Conservation (phyloP, 2,888 invertebrate species). For the Anarsia innoxiella region DNA sequence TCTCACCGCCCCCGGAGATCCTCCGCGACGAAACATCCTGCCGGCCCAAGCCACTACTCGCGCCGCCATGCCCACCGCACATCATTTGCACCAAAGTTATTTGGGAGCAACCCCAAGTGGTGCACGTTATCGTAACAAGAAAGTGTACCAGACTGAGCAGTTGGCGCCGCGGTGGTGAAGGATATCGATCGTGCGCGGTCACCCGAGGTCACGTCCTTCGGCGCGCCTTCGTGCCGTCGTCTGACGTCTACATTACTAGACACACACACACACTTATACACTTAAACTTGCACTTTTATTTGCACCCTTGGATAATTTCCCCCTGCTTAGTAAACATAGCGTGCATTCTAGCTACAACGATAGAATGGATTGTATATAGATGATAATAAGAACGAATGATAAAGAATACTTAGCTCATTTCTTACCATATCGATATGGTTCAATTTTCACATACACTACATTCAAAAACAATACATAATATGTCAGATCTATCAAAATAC, state of each 20-base stretch:
- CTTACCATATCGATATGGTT: too few species aligned
- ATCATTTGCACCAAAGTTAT: slow-evolving; percentile 15
- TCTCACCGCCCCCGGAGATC: slow-evolving; percentile 70
- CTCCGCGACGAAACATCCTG: slow-evolving; percentile 64
- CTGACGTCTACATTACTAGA: slow-evolving; percentile 10
- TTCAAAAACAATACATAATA: too few species aligned
- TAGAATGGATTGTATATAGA: too few species aligned
- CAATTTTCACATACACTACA: too few species aligned
- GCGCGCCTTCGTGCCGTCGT: slow-evolving; percentile 62
- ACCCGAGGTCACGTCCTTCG: slow-evolving; percentile 73
- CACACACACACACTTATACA: slow-evolving; percentile 1
- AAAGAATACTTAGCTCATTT: too few species aligned
- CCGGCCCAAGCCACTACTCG: slow-evolving; percentile 60
- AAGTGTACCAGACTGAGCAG: slow-evolving; percentile 55
- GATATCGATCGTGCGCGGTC: slow-evolving; percentile 62
- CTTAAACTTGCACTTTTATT: neutral
- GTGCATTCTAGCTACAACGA: too few species aligned
- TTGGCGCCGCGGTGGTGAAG: slow-evolving; percentile 39
- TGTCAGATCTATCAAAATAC: too few species aligned
- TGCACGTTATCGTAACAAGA: slow-evolving; percentile 56
- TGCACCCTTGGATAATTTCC: too few species aligned
- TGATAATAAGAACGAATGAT: too few species aligned
- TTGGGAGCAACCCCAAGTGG: slow-evolving; percentile 26
- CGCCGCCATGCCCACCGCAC: slow-evolving; percentile 42
- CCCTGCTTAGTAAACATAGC: too few species aligned